phyloP scores from a whole-genome alignment of 1,140 invertebrate species.

The Platyscapa corneri region DNA sequence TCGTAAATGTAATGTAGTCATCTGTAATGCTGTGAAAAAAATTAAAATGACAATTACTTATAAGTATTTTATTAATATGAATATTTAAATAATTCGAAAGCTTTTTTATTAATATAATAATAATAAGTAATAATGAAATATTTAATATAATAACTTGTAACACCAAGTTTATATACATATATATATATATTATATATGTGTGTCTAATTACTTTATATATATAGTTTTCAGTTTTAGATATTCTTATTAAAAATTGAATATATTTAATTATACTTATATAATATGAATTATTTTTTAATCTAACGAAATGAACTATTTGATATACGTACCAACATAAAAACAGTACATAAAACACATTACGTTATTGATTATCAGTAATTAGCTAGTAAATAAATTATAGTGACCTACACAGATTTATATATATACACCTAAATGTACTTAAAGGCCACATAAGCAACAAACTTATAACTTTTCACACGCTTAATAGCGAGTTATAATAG shows the following conservation, averaged over 20 bases:
- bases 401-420: neutral
- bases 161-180: too few species aligned
- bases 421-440: neutral
- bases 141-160: too few species aligned
- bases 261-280: too few species aligned
- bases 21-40: slow-evolving; percentile 56
- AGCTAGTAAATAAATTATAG: neutral
- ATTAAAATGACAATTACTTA: neutral
- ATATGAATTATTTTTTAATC: too few species aligned
- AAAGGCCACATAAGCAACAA: neutral
- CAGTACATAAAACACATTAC: neutral
- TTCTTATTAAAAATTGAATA: too few species aligned
- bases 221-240: too few species aligned
- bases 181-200: too few species aligned
- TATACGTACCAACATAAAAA: neutral
- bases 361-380: neutral
- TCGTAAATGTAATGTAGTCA: slow-evolving; percentile 77
- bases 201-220: too few species aligned
- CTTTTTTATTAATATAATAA: too few species aligned
- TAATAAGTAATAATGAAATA: too few species aligned
- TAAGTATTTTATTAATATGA: neutral
- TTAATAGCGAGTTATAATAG: neutral
- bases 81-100: neutral
- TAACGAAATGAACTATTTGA: neutral
- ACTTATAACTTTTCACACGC: neutral